phyloP scores from a whole-genome alignment of 2,113 vertebrate genomes.

The Ranitomeya variabilis region DNA sequence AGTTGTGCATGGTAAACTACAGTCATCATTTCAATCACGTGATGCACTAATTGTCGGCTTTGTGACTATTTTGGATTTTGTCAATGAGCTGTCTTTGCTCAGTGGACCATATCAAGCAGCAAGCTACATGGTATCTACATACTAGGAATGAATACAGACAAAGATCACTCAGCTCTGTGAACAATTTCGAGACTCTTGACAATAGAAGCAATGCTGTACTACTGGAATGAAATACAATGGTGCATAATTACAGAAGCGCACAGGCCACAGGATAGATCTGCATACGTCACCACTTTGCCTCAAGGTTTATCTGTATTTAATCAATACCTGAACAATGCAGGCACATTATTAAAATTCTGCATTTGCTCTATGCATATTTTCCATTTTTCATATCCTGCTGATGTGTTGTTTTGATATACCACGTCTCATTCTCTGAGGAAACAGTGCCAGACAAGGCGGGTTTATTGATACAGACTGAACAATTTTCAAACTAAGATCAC shows the following conservation, averaged over 20 bases:
- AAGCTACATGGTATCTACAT: background rate
- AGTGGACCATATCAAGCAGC: slow-evolving; percentile 6
- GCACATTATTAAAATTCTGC: slow-evolving; percentile 30
- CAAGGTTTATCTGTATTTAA: slow-evolving; percentile 31
- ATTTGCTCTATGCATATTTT: slow-evolving; percentile 44
- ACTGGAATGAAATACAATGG: slow-evolving; percentile 17
- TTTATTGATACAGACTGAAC: slow-evolving; percentile 16
- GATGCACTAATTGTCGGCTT: slow-evolving; percentile 35
- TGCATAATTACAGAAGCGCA: background rate
- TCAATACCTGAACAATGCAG: background rate
- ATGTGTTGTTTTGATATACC: slow-evolving; percentile 41
- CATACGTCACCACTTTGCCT: slow-evolving; percentile 3
- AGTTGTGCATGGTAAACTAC: slow-evolving; percentile 36
- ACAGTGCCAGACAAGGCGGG: slow-evolving; percentile 1
- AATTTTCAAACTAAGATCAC: slow-evolving; percentile 24
- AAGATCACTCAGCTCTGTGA: background rate
- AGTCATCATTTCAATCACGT: slow-evolving; percentile 28
- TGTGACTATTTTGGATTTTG: slow-evolving; percentile 45
- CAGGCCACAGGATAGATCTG: background rate
- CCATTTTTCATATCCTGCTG: slow-evolving; percentile 52
- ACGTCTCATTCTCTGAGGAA: background rate
- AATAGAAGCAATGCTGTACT: background rate
- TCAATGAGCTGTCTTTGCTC: slow-evolving; percentile 34
- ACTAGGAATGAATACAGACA: background rate
- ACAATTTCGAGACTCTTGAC: background rate